Base-by-base conservation (phyloP, 2,797 vertebrate genomes). In the Gorsachius magnificus region DNA sequence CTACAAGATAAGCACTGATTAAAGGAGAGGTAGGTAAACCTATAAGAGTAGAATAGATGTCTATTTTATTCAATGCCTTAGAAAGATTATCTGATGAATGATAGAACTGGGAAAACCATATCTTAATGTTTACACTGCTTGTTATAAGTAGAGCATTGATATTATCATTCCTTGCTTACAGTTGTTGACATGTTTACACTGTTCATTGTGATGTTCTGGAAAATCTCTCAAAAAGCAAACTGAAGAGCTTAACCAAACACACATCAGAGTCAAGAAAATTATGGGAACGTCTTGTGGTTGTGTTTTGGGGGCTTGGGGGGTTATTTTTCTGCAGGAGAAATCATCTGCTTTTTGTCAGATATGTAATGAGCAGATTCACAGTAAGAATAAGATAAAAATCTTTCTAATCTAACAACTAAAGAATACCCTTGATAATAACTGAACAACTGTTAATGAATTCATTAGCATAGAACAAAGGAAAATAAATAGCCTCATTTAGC, bases 371-470 rank as follows among this genome's bases (percentile, higher is more conserved):
- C 46, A 90, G 64, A 90, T 84, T 90, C 54, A 58, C 20, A 80
- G 53, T 61, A 80, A 65, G 61, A 91, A 87, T 41, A 78, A 72
- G 89, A 95, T 92, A 83, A 95, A 95, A 90, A 95, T 84, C 91
- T 89, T 69, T 70, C 69, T 83, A 83, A 91, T 90, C 56, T 50
- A 94, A 85, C 71, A 92, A 58, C 64, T 74, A 68, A 93, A 96
- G 72, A 53, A 87, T 87, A 85, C 87, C 50, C 87, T 80, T 86
- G 81, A 79, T 74, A 93, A 80, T 83, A 89, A 85, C 65, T 36
- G 70, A 96, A 94, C 81, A 86, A 91, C 58, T 63, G 31, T 69
- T 96, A 96, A 96, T 90, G 36, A 97, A 85, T 94, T 85, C 64
- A 96, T 96, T 96, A 95, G 33, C 83, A 87, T 28, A 83, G 57